phyloP scores from a whole-genome alignment of 2,888 invertebrate genomes.

The Parnassius apollo region DNA sequence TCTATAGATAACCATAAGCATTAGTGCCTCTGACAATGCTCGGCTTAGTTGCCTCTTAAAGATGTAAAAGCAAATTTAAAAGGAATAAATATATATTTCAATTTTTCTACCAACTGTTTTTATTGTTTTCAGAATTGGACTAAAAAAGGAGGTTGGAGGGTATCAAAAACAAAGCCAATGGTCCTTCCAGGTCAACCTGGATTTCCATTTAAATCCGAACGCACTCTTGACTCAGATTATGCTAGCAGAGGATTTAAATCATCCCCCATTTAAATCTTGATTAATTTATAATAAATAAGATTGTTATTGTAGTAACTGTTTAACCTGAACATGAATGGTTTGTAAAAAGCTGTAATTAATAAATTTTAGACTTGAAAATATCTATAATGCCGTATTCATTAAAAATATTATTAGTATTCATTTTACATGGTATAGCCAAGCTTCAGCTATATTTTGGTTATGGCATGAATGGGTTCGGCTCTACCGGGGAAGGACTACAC shows the following conservation, averaged over 20 bases:
- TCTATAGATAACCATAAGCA: too few relatives aligned
- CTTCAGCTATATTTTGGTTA: too few relatives aligned
- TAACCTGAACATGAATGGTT: constrained; percentile 28
- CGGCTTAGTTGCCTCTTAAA: too few relatives aligned
- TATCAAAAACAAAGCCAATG: constrained; percentile 76
- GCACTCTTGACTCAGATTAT: constrained; percentile 83
- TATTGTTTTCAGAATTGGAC: constrained; percentile 87
- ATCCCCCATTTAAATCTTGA: constrained; percentile 62
- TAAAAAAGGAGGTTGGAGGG: constrained; percentile 86
- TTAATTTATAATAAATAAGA: neutral
- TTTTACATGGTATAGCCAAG: too few relatives aligned
- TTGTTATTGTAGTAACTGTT: constrained; percentile 19
- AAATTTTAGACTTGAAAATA: constrained; percentile 10
- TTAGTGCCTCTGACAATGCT: too few relatives aligned
- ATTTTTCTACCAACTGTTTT: neutral
- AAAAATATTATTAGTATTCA: too few relatives aligned
- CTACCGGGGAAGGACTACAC: too few relatives aligned
- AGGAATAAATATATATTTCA: too few relatives aligned
- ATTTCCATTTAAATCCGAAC: constrained; percentile 83
- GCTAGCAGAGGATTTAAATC: constrained; percentile 87
- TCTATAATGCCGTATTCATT: too few relatives aligned
- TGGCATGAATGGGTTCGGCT: too few relatives aligned
- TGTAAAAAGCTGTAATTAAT: constrained; percentile 26
- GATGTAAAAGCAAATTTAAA: too few relatives aligned
- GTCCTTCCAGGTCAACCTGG: constrained; percentile 86